Conservation (phyloP, 2,888 invertebrate genomes). For the Cheilosia grossa region DNA sequence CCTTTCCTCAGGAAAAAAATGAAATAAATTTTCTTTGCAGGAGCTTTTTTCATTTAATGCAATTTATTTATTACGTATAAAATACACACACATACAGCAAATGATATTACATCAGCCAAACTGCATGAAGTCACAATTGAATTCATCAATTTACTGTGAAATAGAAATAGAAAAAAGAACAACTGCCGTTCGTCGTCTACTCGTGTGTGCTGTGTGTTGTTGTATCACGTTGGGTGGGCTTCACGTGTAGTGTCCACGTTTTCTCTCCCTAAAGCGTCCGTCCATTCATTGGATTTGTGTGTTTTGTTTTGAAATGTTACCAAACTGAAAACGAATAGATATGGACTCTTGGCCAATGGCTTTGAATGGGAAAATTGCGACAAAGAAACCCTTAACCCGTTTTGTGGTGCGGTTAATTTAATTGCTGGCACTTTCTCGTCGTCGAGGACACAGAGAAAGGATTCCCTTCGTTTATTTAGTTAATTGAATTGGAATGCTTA, state of each 20-base stretch:
- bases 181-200: not conserved
- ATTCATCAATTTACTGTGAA: constrained; percentile 46
- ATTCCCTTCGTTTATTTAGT: constrained; percentile 65
- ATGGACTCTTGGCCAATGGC: not conserved
- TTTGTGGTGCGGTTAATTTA: constrained; percentile 46
- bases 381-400: constrained; percentile 32
- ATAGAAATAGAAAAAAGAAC: constrained; percentile 8
- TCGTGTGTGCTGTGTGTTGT: not conserved
- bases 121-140: constrained; percentile 51
- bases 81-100: not conserved
- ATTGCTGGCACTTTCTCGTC: constrained; percentile 25
- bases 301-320: constrained; percentile 27
- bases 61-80: constrained; percentile 47
- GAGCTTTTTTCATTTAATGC: constrained; percentile 36
- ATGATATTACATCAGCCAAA: constrained; percentile 14
- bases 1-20: not conserved
- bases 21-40: constrained; percentile 2
- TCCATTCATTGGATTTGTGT: constrained; percentile 17
- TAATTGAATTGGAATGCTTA: constrained; percentile 65
- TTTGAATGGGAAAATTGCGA: constrained; percentile 23
- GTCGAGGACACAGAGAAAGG: constrained; percentile 10
- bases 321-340: constrained; percentile 31
- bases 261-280: not conserved
- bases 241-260: constrained; percentile 13
- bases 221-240: not conserved